A percentile compares a stretch with the other conserved stretches of the same genome.
Evolutionary conservation across 2,797 vertebrate species (phyloP).

Genomic region (Apodemus agrarius): DNA sequence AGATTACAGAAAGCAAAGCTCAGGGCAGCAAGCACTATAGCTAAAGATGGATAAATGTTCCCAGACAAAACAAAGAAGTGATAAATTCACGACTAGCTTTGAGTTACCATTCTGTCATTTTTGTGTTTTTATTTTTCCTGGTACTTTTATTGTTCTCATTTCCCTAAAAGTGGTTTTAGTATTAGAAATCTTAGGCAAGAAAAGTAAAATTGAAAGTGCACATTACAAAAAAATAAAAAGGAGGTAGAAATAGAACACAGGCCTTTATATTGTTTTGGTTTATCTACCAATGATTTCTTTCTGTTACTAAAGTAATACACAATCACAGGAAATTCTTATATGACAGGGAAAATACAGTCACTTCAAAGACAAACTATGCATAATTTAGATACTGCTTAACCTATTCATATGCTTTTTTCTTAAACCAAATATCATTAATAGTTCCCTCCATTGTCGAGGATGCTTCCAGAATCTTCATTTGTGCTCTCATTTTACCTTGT

Average conservation of each 20-base stretch:
- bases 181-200: not conserved
- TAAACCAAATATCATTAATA: conserved; percentile 45
- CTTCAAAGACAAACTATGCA: not conserved
- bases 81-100: not conserved
- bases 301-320: not conserved
- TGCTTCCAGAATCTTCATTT: not conserved
- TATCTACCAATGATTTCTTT: not conserved
- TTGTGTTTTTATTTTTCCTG: not conserved
- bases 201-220: not conserved
- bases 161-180: not conserved
- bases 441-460: not conserved
- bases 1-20: not conserved
- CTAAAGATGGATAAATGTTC: not conserved
- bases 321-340: not conserved
- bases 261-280: not conserved
- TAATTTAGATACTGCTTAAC: conserved; percentile 9
- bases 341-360: not conserved
- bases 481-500: not conserved
- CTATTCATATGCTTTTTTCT: not conserved
- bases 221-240: not conserved
- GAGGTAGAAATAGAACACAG: not conserved
- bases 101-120: not conserved
- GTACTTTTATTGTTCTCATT: not conserved
- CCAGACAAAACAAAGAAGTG: not conserved
- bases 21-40: not conserved